These are phyloP conservation scores for Synanthedon myopaeformis DNA, from an alignment of 2,888 invertebrate genomes.

Conservation along the genomic window DNA sequence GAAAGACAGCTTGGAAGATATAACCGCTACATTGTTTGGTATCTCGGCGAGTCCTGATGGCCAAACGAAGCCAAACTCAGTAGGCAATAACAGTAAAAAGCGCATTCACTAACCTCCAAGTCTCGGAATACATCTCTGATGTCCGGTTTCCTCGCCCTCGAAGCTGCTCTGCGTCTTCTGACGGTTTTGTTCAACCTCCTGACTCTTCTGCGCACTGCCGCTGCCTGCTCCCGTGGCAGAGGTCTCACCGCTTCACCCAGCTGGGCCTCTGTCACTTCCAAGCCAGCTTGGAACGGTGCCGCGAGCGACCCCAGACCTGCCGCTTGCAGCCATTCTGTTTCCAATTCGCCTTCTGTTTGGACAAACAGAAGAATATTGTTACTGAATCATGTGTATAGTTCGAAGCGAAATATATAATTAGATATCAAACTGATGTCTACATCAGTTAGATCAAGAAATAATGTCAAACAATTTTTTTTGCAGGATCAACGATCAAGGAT, in stretches of 20 bases:
- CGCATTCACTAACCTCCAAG: slow-evolving; percentile 73
- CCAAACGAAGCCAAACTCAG: no score
- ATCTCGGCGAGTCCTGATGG: no score
- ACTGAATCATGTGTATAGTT: no score
- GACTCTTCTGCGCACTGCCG: slow-evolving; percentile 80
- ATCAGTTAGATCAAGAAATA: no score
- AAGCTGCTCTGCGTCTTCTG: slow-evolving; percentile 68
- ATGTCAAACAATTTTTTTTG: not conserved
- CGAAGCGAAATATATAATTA: no score
- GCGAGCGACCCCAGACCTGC: slow-evolving; percentile 80
- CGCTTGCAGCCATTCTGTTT: slow-evolving; percentile 80
- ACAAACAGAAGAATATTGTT: slow-evolving; percentile 13
- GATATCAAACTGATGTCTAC: no score
- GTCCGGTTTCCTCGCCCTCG: slow-evolving; percentile 78
- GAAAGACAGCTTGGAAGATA: no score
- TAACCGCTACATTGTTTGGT: no score
- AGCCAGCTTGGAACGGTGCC: slow-evolving; percentile 77
- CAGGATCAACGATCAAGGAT: slow-evolving; percentile 3
- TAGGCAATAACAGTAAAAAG: no score
- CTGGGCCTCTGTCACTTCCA: slow-evolving; percentile 75
- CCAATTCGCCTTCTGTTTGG: slow-evolving; percentile 79
- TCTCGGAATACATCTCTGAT: slow-evolving; percentile 87
- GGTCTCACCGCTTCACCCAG: slow-evolving; percentile 73
- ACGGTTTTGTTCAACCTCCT: slow-evolving; percentile 82
- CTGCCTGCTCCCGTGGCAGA: slow-evolving; percentile 79